These are phyloP conservation scores for Urocolius indicus DNA, from an alignment of 2,113 vertebrate genomes.

Conservation along the genomic window DNA sequence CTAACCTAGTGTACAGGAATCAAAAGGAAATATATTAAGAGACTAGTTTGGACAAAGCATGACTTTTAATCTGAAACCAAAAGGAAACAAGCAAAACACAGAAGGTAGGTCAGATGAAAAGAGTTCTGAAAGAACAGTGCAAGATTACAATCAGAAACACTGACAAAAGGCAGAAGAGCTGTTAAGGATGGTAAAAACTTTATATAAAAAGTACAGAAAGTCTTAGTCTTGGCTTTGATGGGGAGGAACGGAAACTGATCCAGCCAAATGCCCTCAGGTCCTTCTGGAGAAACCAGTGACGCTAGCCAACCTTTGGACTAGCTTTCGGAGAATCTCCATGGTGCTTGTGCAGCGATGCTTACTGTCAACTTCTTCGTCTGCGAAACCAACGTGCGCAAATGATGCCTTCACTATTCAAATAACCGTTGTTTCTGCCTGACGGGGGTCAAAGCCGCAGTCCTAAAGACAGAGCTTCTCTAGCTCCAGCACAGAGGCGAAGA, in stretches of 20 bases:
- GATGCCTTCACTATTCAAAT: fast-evolving
- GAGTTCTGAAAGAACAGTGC: background rate
- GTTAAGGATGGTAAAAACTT: background rate
- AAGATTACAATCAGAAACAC: background rate
- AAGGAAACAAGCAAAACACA: background rate
- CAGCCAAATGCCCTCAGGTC: fast-evolving
- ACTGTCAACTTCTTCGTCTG: fast-evolving
- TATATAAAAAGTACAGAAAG: background rate
- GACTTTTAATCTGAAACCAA: background rate
- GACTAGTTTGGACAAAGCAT: fast-evolving
- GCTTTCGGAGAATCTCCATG: fast-evolving
- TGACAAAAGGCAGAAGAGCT: background rate
- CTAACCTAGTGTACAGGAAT: background rate
- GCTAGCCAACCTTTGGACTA: fast-evolving
- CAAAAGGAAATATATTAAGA: background rate
- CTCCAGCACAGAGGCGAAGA: background rate
- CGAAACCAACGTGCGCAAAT: fast-evolving
- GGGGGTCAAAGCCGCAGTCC: too few relatives aligned
- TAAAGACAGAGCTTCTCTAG: fast-evolving
- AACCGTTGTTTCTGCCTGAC: fast-evolving
- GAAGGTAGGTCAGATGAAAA: background rate
- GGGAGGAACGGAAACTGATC: background rate
- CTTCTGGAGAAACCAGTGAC: fast-evolving
- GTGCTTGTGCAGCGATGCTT: background rate
- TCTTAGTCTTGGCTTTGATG: background rate